Conservation (phyloP, 2,888 invertebrate genomes). For the Tipula lateralis region DNA sequence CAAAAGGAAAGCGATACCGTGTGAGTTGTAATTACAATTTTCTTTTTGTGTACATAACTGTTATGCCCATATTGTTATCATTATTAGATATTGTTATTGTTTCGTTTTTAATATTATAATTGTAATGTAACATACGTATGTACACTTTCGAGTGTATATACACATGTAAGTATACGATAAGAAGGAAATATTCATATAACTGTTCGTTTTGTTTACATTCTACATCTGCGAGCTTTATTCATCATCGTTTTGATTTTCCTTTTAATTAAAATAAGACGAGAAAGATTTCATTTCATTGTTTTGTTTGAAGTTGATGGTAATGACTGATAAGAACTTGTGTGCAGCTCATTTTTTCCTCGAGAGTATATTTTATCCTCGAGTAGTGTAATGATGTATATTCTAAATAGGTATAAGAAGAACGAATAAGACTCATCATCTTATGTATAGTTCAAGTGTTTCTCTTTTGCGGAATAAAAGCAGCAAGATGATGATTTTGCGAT, state of each 20-base stretch:
- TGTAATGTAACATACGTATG: neutral
- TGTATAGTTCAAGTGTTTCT: neutral
- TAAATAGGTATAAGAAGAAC: neutral
- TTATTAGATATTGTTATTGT: neutral
- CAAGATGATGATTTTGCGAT: neutral
- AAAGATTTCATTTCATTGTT: neutral
- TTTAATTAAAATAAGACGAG: conserved; percentile 19
- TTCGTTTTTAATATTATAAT: neutral
- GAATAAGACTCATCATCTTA: neutral
- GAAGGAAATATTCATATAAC: neutral
- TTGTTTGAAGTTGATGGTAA: conserved; percentile 5
- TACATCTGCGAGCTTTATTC: neutral
- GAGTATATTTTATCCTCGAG: neutral
- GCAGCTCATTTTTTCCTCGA: conserved; percentile 19
- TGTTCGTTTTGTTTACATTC: conserved; percentile 24
- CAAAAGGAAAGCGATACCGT: neutral
- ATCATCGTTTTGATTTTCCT: neutral
- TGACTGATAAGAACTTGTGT: neutral
- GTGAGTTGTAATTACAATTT: neutral
- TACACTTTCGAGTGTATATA: neutral
- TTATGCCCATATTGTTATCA: neutral
- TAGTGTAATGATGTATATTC: neutral
- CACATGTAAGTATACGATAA: neutral
- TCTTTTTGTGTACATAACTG: neutral
- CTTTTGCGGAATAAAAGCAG: neutral